Base-by-base conservation (phyloP, 2,888 invertebrate genomes). In the Ypsolopha sequella region DNA sequence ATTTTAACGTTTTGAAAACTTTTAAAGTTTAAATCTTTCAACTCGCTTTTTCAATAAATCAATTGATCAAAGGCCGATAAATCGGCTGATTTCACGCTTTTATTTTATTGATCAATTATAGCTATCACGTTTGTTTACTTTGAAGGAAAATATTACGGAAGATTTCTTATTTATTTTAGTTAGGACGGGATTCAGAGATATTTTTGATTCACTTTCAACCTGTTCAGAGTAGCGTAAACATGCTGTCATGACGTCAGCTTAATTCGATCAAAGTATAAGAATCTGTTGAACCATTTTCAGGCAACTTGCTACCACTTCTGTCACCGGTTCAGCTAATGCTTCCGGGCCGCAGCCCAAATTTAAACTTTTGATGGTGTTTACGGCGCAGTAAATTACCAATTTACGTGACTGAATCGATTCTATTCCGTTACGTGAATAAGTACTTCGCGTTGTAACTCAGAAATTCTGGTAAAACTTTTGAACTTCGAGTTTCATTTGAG, bases 251-350 rank as follows among this genome's bases (percentile, higher is more conserved):
- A 76, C 77, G 76, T 77, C 70, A 70, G 61, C 76, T 77, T 77
- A 76, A 79, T 81, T 76, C 70, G 79, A 82, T 84, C 81, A 80
- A 84, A 82, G 82, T 73, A 69, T 77, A 81, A 78, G 68, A 69
- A 66, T 66, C 14, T 47, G n/a, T 61, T 62, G 61, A 65, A 65
- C 71, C 68, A 75, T 80, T 80, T 80, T 79, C 75, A 70, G 72
- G 73, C 70, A 70, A 73, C 73, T 77, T 76, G 77, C 74, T 73
- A 68, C 76, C 66, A 73, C 70, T 70, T 67, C 82, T 80, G 81
- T 85, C 85, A 80, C 73, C 84, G 66, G 66, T 64, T 68, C 72
- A 55, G 68, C 80, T 85, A 85, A 85, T 84, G 85, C 79, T 81
- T 84, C 81, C 7, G 9, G 14, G 80, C 72, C 68, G 72, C 67